phyloP scores from a whole-genome alignment of 2,888 invertebrate genomes.

The Agriotes lineatus region DNA sequence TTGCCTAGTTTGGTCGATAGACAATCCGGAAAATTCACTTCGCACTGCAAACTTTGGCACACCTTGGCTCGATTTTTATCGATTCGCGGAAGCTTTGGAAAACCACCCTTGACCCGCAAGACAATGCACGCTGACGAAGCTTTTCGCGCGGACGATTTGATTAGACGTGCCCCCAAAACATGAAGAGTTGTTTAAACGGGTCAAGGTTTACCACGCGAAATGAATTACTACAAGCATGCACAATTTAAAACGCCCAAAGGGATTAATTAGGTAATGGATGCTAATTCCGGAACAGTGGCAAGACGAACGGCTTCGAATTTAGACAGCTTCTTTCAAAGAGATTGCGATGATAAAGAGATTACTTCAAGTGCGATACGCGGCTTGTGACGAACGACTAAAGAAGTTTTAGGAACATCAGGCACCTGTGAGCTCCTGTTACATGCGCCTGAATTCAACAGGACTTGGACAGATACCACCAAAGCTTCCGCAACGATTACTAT shows the following conservation, averaged over 20 bases:
- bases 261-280: background rate
- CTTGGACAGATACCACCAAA: background rate
- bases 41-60: conserved; percentile 4
- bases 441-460: conserved; percentile 11
- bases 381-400: conserved; percentile 1
- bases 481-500: background rate
- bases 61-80: conserved; percentile 21
- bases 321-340: too few relatives aligned
- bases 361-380: background rate
- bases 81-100: background rate
- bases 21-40: conserved; percentile 11
- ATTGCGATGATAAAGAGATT: background rate
- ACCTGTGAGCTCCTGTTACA: conserved; percentile 1
- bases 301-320: too few relatives aligned
- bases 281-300: too few relatives aligned
- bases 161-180: background rate
- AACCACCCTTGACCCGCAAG: conserved; percentile 11
- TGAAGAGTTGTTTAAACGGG: background rate
- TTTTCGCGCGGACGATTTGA: conserved; percentile 1
- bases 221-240: background rate
- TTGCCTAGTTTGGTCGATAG: conserved; percentile 17
- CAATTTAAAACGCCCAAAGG: background rate
- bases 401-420: background rate
- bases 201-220: conserved; percentile 1
- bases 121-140: conserved; percentile 3